These are phyloP conservation scores for Cosmia pyralina DNA, from an alignment of 2,888 invertebrate genomes.

Conservation along the genomic window DNA sequence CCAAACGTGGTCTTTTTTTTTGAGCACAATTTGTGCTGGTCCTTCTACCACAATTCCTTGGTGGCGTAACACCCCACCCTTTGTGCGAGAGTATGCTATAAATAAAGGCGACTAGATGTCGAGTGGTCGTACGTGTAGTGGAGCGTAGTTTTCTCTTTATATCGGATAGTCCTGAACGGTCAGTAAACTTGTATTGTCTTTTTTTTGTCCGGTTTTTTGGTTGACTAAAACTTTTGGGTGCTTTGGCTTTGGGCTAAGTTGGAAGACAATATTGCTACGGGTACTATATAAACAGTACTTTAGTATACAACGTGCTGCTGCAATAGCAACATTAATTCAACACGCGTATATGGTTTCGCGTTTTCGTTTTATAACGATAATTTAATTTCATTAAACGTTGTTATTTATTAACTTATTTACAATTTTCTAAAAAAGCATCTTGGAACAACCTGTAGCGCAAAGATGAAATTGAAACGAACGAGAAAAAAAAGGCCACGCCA, in stretches of 20 bases:
- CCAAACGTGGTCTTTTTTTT: not conserved
- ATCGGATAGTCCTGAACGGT: slow-evolving; percentile 51
- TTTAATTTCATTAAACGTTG: too few species aligned
- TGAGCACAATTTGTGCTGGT: not conserved
- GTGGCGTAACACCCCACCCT: slow-evolving; percentile 51
- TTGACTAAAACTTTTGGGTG: slow-evolving; percentile 22
- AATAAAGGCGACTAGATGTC: slow-evolving; percentile 71
- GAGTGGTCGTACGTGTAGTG: slow-evolving; percentile 63
- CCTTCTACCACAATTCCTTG: slow-evolving; percentile 37
- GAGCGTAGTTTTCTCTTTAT: slow-evolving; percentile 50
- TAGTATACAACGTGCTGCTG: too few species aligned
- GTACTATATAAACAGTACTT: slow-evolving; percentile 6
- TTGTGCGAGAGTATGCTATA: slow-evolving; percentile 67
- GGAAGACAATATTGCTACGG: not conserved
- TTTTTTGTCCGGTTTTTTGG: slow-evolving; percentile 40
- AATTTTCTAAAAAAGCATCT: too few species aligned
- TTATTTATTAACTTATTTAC: too few species aligned
- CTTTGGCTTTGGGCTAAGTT: not conserved
- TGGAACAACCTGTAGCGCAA: too few species aligned
- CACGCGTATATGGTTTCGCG: too few species aligned
- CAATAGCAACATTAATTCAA: too few species aligned
- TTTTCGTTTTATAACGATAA: too few species aligned
- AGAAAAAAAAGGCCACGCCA: too few species aligned
- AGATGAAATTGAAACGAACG: too few species aligned
- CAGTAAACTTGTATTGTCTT: slow-evolving; percentile 34